Percentiles rank a stretch among this genome's conserved stretches.
Evolutionary conservation across 2,888 invertebrate genomes (phyloP).

Genomic region (Chamaedrilus cognettii): DNA sequence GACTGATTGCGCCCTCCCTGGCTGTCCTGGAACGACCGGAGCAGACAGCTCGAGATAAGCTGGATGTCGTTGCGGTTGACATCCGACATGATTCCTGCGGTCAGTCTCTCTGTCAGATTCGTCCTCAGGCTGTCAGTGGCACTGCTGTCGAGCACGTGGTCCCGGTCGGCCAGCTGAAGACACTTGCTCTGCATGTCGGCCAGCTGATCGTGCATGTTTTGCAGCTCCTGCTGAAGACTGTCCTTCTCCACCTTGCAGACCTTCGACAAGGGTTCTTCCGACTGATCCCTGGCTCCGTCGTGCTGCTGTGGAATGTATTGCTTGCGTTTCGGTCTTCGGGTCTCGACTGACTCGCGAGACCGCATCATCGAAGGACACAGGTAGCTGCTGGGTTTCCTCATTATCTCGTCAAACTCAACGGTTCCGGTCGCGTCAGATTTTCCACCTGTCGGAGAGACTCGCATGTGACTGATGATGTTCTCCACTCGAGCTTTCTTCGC

Average conservation of each 20-base stretch:
- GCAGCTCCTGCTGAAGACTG: constrained; percentile 80
- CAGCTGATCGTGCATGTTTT: constrained; percentile 85
- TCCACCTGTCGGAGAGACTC: constrained; percentile 60
- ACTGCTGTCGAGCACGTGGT: not conserved
- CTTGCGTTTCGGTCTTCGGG: constrained; percentile 72
- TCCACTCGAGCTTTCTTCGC: constrained; percentile 92
- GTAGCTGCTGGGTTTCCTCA: not conserved
- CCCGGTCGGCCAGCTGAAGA: constrained; percentile 19
- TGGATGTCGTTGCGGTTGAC: constrained; percentile 19
- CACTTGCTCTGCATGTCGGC: constrained; percentile 21
- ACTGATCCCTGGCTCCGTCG: constrained; percentile 56
- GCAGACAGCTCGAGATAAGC: not conserved
- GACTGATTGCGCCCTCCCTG: constrained; percentile 46
- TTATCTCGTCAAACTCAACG: not conserved
- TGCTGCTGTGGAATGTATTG: constrained; percentile 92
- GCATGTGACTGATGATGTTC: constrained; percentile 92
- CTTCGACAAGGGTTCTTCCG: constrained; percentile 62
- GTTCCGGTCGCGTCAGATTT: not conserved
- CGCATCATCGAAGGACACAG: not conserved
- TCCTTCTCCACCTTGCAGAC: constrained; percentile 61
- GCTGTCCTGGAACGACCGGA: constrained; percentile 20
- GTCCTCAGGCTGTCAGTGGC: not conserved
- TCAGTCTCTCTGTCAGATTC: not conserved
- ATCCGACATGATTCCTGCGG: constrained; percentile 3
- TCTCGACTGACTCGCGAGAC: not conserved